Conservation (phyloP, 2,113 vertebrate genomes). For the Dasypus novemcinctus region DNA sequence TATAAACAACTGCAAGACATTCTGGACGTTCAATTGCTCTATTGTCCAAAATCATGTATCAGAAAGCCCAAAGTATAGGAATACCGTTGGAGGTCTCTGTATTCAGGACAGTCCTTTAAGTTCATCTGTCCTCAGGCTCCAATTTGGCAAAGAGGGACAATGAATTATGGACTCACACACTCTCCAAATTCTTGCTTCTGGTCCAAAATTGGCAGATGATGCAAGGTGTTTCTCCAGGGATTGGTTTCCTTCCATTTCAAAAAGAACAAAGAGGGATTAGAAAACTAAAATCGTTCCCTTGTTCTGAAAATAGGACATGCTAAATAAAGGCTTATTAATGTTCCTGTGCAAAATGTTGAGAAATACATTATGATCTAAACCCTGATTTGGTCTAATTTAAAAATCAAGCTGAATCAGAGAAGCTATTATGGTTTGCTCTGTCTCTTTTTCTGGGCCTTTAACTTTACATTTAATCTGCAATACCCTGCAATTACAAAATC, state of each 20-base stretch:
- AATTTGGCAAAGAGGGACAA: not conserved
- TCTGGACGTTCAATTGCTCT: not conserved
- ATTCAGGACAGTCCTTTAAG: not conserved
- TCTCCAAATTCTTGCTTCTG: not conserved
- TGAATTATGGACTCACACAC: not conserved
- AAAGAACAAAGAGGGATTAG: not conserved
- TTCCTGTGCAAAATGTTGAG: not conserved
- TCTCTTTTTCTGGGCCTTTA: not conserved
- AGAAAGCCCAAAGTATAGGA: not conserved
- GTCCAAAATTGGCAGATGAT: not conserved
- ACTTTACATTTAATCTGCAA: not conserved
- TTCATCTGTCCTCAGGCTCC: not conserved
- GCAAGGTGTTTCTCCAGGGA: not conserved
- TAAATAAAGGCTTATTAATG: not conserved
- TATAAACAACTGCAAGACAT: not conserved
- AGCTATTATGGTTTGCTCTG: not conserved
- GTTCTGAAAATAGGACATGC: not conserved
- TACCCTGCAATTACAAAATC: not conserved
- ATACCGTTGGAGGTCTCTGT: rapidly evolving
- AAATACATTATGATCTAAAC: not conserved
- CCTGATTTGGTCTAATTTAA: not conserved
- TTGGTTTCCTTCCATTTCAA: not conserved
- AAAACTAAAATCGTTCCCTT: not conserved
- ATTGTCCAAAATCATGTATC: not conserved
- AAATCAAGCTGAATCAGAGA: not conserved